Base-by-base conservation (phyloP, 2,113 vertebrate genomes). In the Ammodytes marinus region DNA sequence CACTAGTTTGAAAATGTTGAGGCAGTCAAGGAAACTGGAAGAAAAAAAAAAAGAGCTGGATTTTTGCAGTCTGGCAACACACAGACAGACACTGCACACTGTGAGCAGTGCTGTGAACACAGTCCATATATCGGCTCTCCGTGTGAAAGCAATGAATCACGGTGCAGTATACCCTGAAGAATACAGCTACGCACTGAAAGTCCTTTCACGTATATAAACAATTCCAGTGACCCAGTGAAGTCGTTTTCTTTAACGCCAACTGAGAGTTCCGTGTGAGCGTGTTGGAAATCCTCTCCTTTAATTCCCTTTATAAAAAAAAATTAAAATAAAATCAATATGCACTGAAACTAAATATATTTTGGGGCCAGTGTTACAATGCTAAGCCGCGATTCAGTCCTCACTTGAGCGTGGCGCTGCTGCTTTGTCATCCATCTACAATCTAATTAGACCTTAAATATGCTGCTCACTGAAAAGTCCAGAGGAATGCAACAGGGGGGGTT, bases 351-450 rank as follows among this genome's bases (percentile, higher is more conserved):
- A 77, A 76, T 45, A 74, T 85, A n/a, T n/a, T n/a, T 45, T 45
- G 68, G 49, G 39, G 8, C 45, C 55, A 10, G 39, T 42, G 13
- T 43, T n/a, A 9, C 11, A 14, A 55, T 35, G 73, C 69, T 46
- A 49, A 15, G 17, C 17, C 5, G 5, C 8, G 42, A 78, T 78
- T 85, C 73, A 75, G 63, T 76, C 43, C 66, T 80, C 79, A 77
- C 64, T 68, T 37, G 10, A 64, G 70, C 60, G 8, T 63, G 13
- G 67, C 79, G 65, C 80, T 19, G 35, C 63, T 87, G 80, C 77
- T 82, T 80, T 69, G 86, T 88, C 90, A 82, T 87, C 83, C 86
- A 72, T 79, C 77, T 39, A 72, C 86, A 89, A 87, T 87, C 77
- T 86, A 83, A 88, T 87, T 79, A 85, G 81, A 88, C 74, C 61